Evolutionary conservation across 2,113 vertebrate species (phyloP), one percentile per base, ranked within the genome.

Genomic region (Chionodraco myersi): DNA sequence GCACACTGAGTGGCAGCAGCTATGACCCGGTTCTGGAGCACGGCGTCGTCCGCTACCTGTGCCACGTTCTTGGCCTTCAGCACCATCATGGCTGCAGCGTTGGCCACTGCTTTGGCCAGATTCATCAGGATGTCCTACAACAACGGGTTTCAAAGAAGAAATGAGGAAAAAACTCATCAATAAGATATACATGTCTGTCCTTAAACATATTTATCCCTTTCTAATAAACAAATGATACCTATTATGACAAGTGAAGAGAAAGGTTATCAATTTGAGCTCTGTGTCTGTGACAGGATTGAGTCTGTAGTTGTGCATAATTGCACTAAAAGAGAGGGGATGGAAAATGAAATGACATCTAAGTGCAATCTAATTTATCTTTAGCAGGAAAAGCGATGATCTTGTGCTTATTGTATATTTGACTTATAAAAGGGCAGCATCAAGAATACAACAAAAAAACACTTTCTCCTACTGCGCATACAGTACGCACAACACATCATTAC

Each of bases 1-100:
- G 98, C 98, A 0, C 98, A 99, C 82, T 99, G 98, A 0, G 98
- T 99, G 11, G 98, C 98, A 0, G 98, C 98, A 0, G 98, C 97
- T 1, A 99, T 99, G 83, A 99, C 98, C 6, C 97, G 93, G 95
- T 99, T 99, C 94, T 99, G 98, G 7, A 99, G 95, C 5, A 96
- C 96, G 0, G 96, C 94, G 82, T 99, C 98, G 75, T 99, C 98
- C 0, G 98, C 96, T 6, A 97, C 97, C 85, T 99, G 98, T 0
- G 98, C 98, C 1, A 99, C 98, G 0, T 99, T 99, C 93, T 99
- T 99, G n/a, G 98, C 98, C 85, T 99, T 99, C 61, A 99, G 94
- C 48, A 99, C 98, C 89, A 99, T 70, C 97, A 99, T 98, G 91
- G 98, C 98, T 0, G 98, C 98, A 0, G 98, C 98, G 0, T 99